Percentiles rank a stretch among this genome's conserved stretches.
Conservation (phyloP, 2,888 invertebrate genomes). For the Drosophila mercatorum region DNA sequence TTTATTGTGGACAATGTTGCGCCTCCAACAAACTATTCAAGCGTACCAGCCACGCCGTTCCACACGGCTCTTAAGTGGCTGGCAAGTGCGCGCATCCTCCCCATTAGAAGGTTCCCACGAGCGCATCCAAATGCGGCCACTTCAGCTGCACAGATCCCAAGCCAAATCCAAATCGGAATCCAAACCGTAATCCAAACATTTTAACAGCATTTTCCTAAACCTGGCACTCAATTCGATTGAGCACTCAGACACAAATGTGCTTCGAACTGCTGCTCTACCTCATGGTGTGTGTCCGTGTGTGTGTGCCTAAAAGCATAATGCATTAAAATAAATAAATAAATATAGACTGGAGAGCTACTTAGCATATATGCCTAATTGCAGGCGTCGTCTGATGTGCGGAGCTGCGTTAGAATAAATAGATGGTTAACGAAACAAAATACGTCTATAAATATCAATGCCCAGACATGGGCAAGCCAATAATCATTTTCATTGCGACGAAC, state of each 20-base stretch:
- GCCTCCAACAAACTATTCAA: slow-evolving; percentile 10
- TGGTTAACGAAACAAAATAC: background rate
- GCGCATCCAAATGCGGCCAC: slow-evolving; percentile 26
- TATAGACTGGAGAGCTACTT: slow-evolving; percentile 16
- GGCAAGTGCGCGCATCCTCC: slow-evolving; percentile 48
- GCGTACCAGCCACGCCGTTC: background rate
- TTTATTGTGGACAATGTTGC: slow-evolving; percentile 45
- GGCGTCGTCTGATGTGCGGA: slow-evolving; percentile 22
- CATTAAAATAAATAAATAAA: slow-evolving; percentile 2
- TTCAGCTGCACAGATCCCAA: background rate
- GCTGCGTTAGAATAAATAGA: background rate
- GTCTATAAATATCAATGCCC: background rate
- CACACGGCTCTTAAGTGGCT: slow-evolving; percentile 34
- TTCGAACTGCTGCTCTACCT: slow-evolving; percentile 4
- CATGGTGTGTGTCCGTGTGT: background rate
- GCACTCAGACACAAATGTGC: slow-evolving; percentile 17
- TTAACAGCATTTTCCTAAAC: slow-evolving; percentile 19
- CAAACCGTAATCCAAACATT: slow-evolving; percentile 22
- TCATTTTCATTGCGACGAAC: background rate
- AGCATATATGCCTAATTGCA: slow-evolving; percentile 21
- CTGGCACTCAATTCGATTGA: slow-evolving; percentile 30
- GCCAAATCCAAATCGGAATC: background rate
- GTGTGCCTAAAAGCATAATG: slow-evolving; percentile 7
- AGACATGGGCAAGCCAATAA: background rate
- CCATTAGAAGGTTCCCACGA: slow-evolving; percentile 53